Evolutionary conservation across 30 jellyfish, hydroid and myxozoan genomes (phyloP), one percentile per base, ranked within the genome.

Genomic region (Hydractinia echinata): DNA sequence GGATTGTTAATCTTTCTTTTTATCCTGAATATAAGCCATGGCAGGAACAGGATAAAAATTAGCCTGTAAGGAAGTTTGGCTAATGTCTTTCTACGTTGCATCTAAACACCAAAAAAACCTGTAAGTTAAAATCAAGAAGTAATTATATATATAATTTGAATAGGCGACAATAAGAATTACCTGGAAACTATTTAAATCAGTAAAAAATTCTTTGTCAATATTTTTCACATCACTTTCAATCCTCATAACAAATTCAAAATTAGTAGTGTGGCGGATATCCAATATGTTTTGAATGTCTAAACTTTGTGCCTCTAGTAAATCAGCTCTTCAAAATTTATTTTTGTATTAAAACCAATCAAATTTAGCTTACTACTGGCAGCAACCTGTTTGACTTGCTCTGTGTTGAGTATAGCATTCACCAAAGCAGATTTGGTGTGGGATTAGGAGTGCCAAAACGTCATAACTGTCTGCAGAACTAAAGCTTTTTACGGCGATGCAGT

Each of bases 121-220:
- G 19, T 58, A 6, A 6, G 39, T 51, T n/a, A 51, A 64, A 13
- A 64, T 0, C 19, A 6, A 7, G 19, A 64, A 64, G 8, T 11
- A 16, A 3, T 58, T 7, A n/a, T 64, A n/a, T n/a, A n/a, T n/a
- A 30, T 30, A 30, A 30, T 2, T 30, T 30, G 2, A 30, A 30
- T 30, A 30, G 44, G 44, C 44, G 74, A 64, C 10, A n/a, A 8
- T 64, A 64, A 58, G 3, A 11, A 15, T n/a, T 8, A 86, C 96
- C 94, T 92, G 98, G 88, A 92, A 92, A 4, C 98, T 95, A 68
- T 92, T 92, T 19, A 92, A 92, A 73, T 92, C 98, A 0, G 98
- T 92, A 89, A 86, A 92, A 81, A 92, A 92, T 67, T 86, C 96
- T 53, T 84, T 72, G 48, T 86, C 90, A 48, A 21, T 83, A 61